These are phyloP conservation scores for Ricordea florida DNA, from an alignment of 92 coral and sea anemone species.

Conservation along the genomic window DNA sequence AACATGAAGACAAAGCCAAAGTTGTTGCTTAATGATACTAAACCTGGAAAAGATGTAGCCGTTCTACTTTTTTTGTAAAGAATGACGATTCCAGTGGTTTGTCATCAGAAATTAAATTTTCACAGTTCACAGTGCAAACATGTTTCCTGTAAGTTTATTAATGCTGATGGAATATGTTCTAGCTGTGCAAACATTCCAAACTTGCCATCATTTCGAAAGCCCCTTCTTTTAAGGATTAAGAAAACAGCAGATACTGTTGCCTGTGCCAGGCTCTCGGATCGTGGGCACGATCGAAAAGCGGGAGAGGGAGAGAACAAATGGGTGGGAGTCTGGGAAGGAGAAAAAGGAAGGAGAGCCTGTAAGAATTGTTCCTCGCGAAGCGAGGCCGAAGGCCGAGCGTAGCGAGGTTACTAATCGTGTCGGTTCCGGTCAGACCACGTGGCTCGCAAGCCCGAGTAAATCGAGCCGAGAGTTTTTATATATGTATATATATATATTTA, in stretches of 20 bases:
- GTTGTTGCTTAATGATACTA: slow-evolving; percentile 16
- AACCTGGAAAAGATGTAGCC: slow-evolving; percentile 40
- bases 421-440: no score
- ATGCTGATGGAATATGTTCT: slow-evolving; percentile 38
- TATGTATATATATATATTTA: no score
- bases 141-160: slow-evolving; percentile 35
- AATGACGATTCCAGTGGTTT: slow-evolving; percentile 1
- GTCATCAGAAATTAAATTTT: slow-evolving; percentile 7
- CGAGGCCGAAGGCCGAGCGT: no score
- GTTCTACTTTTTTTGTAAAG: not conserved
- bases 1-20: slow-evolving; percentile 13
- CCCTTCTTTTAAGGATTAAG: slow-evolving; percentile 14
- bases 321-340: no score
- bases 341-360: no score
- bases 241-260: slow-evolving; percentile 38
- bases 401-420: no score
- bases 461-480: no score
- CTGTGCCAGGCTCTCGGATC: no score
- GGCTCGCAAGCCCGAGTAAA: no score
- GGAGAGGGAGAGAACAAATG: no score
- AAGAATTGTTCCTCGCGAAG: no score
- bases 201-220: slow-evolving; percentile 46
- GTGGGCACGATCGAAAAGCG: no score
- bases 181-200: slow-evolving; percentile 45
- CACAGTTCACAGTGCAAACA: not conserved